Evolutionary conservation across 2,888 invertebrate species (phyloP), one percentile per base, ranked within the genome.

Genomic region (Leptodirus hochenwartii): DNA sequence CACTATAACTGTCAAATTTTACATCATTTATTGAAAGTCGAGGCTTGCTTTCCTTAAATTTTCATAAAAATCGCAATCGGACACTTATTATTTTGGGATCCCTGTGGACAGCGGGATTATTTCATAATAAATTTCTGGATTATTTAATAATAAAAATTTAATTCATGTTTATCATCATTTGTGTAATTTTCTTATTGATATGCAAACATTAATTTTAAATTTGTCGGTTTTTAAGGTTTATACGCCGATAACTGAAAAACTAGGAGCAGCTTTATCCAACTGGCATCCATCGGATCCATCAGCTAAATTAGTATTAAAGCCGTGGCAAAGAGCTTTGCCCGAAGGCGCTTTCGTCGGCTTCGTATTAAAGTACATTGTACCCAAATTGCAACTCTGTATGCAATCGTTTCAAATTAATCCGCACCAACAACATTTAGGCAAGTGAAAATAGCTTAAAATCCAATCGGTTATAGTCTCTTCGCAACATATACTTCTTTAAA

Each of bases 221-320:
- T n/a, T n/a, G n/a, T n/a, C n/a, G n/a, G n/a, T n/a, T 9, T 20
- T 8, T 1, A 56, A 60, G 1, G 72, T 91, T 17, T 93, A 88
- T 60, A 85, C 88, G 1, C 72, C 81, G 24, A 88, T 98, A 42
- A 69, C 93, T 22, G 78, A 90, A 29, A 95, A 95, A 49, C 61
- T 98, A 28, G 80, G 84, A 16, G 66, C 68, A 20, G 95, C 95
- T 8, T 62, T 98, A 37, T 66, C 69, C n/a, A 78, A 77, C 30
- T 98, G 96, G 96, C 82, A 90, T 58, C 93, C 95, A 0, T 82
- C 82, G 0, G 96, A 96, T 60, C 65, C 72, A 22, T 95, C 95
- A 0, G 96, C 95, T 1, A 71, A 84, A 39, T 67, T 82, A 14
- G 85, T 96, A 63, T 63, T 98, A 15, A 69, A 75, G 31, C 95